These are phyloP conservation scores for Myrmecobius fasciatus DNA, from an alignment of 2,113 vertebrate species.

Conservation along the genomic window DNA sequence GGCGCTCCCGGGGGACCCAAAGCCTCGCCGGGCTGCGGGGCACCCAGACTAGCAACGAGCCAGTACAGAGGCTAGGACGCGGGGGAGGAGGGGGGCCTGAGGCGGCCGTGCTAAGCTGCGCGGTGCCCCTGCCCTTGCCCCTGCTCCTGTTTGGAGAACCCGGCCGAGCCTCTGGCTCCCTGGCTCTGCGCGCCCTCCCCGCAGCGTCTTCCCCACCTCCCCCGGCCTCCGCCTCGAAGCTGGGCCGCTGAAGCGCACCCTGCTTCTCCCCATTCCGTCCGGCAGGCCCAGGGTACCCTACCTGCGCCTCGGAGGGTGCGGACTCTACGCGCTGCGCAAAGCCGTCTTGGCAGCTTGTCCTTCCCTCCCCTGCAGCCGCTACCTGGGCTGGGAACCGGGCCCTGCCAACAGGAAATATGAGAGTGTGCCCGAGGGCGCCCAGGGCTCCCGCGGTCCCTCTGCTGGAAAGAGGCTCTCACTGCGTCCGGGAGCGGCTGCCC, in stretches of 20 bases:
- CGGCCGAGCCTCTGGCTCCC: background rate
- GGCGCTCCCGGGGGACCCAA: background rate
- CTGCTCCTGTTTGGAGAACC: slow-evolving; percentile 41
- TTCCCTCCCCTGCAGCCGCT: background rate
- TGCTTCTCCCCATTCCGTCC: background rate
- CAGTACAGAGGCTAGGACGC: background rate
- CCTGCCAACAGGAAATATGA: slow-evolving; percentile 65
- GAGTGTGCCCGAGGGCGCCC: background rate
- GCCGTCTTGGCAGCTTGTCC: background rate
- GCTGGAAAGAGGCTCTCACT: slow-evolving; percentile 57
- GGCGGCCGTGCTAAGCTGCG: background rate
- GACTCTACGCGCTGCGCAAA: no score
- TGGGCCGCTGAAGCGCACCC: no score
- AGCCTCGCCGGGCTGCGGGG: background rate
- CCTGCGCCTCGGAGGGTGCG: background rate
- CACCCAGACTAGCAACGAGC: slow-evolving; percentile 1
- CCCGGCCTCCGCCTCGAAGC: background rate
- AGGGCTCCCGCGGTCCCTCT: background rate
- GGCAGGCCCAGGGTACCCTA: background rate
- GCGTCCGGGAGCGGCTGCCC: slow-evolving; percentile 8
- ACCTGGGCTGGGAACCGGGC: background rate
- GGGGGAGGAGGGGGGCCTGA: background rate
- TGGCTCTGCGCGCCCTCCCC: background rate
- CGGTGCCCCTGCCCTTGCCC: background rate
- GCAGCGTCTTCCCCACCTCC: background rate